phyloP scores from a whole-genome alignment of 2,888 invertebrate genomes.

The Cenopis cana region DNA sequence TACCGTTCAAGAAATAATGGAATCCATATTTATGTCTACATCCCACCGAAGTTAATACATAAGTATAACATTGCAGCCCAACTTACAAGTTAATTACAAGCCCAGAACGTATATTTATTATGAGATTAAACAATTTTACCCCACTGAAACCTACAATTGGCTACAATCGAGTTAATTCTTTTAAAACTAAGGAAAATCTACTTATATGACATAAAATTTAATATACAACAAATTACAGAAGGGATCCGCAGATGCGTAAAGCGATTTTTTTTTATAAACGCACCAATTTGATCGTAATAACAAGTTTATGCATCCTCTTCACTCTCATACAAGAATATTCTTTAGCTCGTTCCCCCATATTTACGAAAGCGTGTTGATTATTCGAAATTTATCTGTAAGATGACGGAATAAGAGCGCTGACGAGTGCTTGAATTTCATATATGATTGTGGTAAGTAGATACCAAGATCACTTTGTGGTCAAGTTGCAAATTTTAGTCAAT shows the following conservation, averaged over 20 bases:
- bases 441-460: conserved; percentile 16
- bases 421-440: background rate
- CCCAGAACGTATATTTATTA: conserved; percentile 34
- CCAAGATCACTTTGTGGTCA: conserved; percentile 13
- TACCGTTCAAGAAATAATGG: conserved; percentile 24
- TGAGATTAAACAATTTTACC: conserved; percentile 41
- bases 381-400: conserved; percentile 23
- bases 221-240: conserved; percentile 55
- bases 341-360: conserved; percentile 53
- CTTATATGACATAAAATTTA: conserved; percentile 60
- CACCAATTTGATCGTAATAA: conserved; percentile 73
- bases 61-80: conserved; percentile 29
- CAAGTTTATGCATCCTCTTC: conserved; percentile 58
- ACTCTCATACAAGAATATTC: conserved; percentile 52
- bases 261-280: conserved; percentile 71
- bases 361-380: background rate
- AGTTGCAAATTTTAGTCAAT: conserved; percentile 15
- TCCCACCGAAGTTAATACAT: conserved; percentile 22
- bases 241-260: conserved; percentile 60
- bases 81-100: conserved; percentile 37
- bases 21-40: conserved; percentile 36
- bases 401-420: background rate
- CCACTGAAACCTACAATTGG: conserved; percentile 35
- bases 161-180: conserved; percentile 41
- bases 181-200: conserved; percentile 45